phyloP scores from a whole-genome alignment of 2,797 vertebrate genomes.

The Pipistrellus pipistrellus region DNA sequence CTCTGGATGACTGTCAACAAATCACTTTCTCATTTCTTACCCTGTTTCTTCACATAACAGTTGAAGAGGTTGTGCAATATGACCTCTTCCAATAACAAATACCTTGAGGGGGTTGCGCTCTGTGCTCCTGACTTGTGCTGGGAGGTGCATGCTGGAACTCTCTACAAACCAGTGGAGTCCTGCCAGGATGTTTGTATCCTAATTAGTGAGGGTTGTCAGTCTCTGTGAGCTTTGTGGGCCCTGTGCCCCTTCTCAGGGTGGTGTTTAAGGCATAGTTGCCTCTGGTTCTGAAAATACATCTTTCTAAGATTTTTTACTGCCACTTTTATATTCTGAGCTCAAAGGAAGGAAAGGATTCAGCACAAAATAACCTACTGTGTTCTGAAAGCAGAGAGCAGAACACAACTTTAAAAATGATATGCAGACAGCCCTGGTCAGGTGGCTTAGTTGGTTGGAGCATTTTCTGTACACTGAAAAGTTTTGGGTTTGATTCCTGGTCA shows the following conservation, averaged over 20 bases:
- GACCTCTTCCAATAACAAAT: background rate
- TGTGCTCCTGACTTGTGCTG: too few relatives aligned
- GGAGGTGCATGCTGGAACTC: background rate
- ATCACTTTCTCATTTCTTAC: background rate
- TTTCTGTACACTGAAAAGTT: too few relatives aligned
- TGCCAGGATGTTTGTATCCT: background rate
- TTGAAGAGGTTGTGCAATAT: background rate
- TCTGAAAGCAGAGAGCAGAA: background rate
- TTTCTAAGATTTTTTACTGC: background rate
- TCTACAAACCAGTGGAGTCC: background rate
- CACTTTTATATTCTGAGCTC: background rate
- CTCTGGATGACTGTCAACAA: background rate
- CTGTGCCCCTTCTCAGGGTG: background rate
- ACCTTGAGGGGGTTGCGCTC: background rate
- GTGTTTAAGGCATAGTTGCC: background rate
- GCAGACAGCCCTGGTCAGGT: too few relatives aligned
- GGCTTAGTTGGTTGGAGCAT: too few relatives aligned
- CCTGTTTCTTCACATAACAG: background rate
- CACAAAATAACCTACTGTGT: background rate
- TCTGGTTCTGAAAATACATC: background rate
- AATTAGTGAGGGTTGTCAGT: background rate
- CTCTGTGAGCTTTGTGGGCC: background rate
- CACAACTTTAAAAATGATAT: background rate
- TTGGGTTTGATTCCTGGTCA: too few relatives aligned
- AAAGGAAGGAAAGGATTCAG: background rate